Percentiles rank a stretch among this genome's conserved stretches.
These are phyloP conservation scores for Habroteleia sp. DNA, from an alignment of 2,888 invertebrate genomes.

Conservation along the genomic window DNA sequence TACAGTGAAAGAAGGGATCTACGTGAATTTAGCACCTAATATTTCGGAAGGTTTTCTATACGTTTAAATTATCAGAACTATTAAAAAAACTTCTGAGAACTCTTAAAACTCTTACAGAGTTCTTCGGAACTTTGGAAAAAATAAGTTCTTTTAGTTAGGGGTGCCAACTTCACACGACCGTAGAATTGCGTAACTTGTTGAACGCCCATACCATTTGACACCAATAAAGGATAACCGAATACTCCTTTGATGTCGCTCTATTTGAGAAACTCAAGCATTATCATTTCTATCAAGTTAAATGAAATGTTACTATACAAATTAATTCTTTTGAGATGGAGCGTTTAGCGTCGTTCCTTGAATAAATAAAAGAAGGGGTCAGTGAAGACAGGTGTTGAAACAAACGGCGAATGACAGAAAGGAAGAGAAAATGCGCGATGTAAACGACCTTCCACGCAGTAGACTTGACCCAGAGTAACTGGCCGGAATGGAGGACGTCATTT, in stretches of 20 bases:
- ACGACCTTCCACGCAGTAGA: constrained; percentile 63
- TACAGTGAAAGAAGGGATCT: too few relatives aligned
- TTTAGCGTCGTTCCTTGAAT: constrained; percentile 25
- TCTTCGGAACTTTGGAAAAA: too few relatives aligned
- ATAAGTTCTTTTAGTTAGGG: too few relatives aligned
- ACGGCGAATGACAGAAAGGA: constrained; percentile 53
- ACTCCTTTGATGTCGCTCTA: constrained; percentile 25
- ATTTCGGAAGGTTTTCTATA: too few relatives aligned
- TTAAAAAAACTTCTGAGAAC: too few relatives aligned
- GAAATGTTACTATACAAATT: constrained; percentile 30
- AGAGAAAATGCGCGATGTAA: constrained; percentile 54
- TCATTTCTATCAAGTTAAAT: constrained; percentile 40
- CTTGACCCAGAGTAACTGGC: constrained; percentile 64
- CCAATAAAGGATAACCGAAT: constrained; percentile 26
- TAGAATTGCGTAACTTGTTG: constrained; percentile 51
- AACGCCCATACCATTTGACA: constrained; percentile 34
- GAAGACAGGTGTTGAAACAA: not conserved
- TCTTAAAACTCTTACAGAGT: too few relatives aligned
- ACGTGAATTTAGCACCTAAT: too few relatives aligned
- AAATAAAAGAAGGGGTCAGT: constrained; percentile 31
- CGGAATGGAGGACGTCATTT: constrained; percentile 67
- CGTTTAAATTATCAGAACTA: too few relatives aligned
- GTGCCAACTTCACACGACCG: too few relatives aligned
- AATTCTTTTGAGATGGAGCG: constrained; percentile 41
- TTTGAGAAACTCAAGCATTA: constrained; percentile 22